Evolutionary conservation across 2,797 vertebrate genomes (phyloP).

Genomic region (Huso huso): DNA sequence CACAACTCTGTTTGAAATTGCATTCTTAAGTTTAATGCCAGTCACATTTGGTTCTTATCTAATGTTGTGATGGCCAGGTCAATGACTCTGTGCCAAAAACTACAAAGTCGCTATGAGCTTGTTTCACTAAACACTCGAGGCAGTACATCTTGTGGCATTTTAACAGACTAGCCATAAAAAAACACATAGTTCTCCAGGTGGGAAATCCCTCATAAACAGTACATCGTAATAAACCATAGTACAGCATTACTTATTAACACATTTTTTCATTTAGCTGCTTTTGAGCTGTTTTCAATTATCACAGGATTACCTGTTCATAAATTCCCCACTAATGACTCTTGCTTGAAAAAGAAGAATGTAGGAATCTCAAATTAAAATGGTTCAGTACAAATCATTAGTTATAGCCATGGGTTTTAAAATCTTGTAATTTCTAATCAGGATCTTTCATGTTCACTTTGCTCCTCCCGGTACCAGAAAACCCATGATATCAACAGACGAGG

Average conservation of each 20-base stretch:
- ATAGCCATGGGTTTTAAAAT: not conserved
- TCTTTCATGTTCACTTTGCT: no score
- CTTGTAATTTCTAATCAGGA: not conserved
- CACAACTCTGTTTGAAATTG: slow-evolving; percentile 20
- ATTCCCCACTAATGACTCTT: slow-evolving; percentile 17
- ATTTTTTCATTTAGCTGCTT: slow-evolving; percentile 15
- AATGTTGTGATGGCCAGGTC: not conserved
- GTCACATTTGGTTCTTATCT: slow-evolving; percentile 19
- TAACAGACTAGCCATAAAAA: slow-evolving; percentile 1
- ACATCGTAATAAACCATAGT: slow-evolving; percentile 30
- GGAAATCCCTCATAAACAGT: slow-evolving; percentile 18
- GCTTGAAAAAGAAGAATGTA: not conserved
- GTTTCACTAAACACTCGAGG: not conserved
- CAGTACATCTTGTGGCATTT: slow-evolving; percentile 7
- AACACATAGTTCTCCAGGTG: slow-evolving; percentile 12
- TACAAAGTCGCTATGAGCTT: not conserved
- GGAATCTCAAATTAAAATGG: slow-evolving; percentile 1
- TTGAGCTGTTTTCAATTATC: slow-evolving; percentile 44
- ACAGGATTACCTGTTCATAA: slow-evolving; percentile 34
- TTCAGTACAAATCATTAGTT: not conserved
- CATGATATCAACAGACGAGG: no score
- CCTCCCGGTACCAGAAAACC: no score
- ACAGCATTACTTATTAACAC: slow-evolving; percentile 26
- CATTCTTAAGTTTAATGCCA: slow-evolving; percentile 30
- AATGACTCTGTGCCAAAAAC: not conserved